These are phyloP conservation scores for Thyatira batis DNA, from an alignment of 2,888 invertebrate genomes.

Conservation along the genomic window DNA sequence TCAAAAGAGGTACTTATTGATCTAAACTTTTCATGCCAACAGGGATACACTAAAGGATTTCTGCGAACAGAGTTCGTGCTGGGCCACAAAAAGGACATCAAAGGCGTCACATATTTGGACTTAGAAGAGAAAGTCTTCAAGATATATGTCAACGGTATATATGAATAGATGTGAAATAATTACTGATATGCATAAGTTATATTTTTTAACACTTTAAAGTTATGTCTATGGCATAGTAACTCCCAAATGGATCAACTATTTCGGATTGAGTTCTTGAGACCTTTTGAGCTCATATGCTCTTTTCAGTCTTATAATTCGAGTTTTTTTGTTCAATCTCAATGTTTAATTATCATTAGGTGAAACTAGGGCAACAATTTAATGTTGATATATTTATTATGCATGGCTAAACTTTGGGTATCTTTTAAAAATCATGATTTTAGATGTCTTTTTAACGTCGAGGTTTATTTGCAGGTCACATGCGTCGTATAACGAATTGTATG, in stretches of 20 bases:
- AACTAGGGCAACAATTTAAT: too few relatives aligned
- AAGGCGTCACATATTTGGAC: conserved; percentile 87
- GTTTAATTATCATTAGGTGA: too few relatives aligned
- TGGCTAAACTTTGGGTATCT: too few relatives aligned
- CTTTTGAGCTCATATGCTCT: too few relatives aligned
- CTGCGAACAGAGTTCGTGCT: conserved; percentile 85
- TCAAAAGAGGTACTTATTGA: not conserved
- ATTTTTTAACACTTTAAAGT: too few relatives aligned
- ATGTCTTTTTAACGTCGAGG: not conserved
- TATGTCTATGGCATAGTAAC: too few relatives aligned
- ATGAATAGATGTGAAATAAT: not conserved
- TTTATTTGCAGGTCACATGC: conserved; percentile 82
- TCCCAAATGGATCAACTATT: too few relatives aligned
- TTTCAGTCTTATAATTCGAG: too few relatives aligned
- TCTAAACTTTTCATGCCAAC: conserved; percentile 21
- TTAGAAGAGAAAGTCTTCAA: conserved; percentile 87
- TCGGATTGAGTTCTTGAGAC: too few relatives aligned
- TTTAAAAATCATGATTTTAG: not conserved
- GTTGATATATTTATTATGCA: too few relatives aligned
- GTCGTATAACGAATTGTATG: conserved; percentile 88
- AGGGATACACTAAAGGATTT: conserved; percentile 86
- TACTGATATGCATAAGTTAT: too few relatives aligned
- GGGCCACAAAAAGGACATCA: conserved; percentile 84
- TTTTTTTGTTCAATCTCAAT: too few relatives aligned
- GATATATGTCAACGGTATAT: conserved; percentile 83